phyloP scores from a whole-genome alignment of 2,888 invertebrate species.

The Luperina testacea region DNA sequence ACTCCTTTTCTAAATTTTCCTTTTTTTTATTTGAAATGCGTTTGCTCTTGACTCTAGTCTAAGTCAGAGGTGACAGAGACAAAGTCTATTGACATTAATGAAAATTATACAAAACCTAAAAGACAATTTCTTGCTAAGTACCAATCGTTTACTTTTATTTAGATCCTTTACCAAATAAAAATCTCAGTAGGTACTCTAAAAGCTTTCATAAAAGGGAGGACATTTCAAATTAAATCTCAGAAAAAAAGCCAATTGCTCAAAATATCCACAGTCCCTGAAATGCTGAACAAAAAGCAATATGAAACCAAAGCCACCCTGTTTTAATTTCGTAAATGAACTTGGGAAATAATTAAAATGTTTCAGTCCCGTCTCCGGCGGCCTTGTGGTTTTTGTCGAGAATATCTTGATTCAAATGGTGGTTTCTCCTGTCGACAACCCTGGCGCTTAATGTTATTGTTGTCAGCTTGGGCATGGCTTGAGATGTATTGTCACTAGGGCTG shows the following conservation, averaged over 20 bases:
- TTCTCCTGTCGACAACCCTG: slow-evolving; percentile 40
- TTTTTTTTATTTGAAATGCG: no score
- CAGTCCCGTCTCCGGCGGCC: slow-evolving; percentile 3
- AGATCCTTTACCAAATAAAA: no score
- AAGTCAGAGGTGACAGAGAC: no score
- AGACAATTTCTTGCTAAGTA: background rate
- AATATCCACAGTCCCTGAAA: slow-evolving; percentile 16
- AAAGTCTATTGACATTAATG: background rate
- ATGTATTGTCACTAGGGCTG: slow-evolving; percentile 27
- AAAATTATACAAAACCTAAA: background rate
- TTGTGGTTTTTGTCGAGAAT: slow-evolving; percentile 37
- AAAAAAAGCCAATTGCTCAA: slow-evolving; percentile 5
- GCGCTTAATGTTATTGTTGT: slow-evolving; percentile 35
- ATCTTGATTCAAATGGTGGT: slow-evolving; percentile 34
- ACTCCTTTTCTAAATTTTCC: background rate
- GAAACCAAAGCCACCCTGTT: slow-evolving; percentile 30
- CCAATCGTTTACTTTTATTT: background rate
- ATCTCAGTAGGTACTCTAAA: background rate
- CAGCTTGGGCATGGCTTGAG: background rate
- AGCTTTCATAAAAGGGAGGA: background rate
- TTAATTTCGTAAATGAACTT: slow-evolving; percentile 58
- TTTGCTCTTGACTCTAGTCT: no score
- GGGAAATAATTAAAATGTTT: slow-evolving; percentile 60
- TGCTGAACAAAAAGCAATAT: slow-evolving; percentile 28
- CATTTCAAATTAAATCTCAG: slow-evolving; percentile 7